phyloP scores from a whole-genome alignment of 2,888 invertebrate genomes.

The Cryptocephalus primarius region DNA sequence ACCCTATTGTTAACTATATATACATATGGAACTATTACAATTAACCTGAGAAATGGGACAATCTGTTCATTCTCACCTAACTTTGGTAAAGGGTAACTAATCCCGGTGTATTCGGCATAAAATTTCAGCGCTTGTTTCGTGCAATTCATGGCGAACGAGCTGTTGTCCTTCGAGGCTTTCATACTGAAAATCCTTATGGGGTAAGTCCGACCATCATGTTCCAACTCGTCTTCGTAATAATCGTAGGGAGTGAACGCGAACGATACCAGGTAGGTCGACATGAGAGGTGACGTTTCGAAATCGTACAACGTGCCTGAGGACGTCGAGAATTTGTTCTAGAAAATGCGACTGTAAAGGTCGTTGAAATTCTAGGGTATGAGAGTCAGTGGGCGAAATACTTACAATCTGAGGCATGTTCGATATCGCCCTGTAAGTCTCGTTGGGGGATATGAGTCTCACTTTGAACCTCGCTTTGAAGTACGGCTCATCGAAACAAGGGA shows the following conservation, averaged over 20 bases:
- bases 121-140: constrained; percentile 15
- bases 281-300: constrained; percentile 18
- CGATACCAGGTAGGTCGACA: constrained; percentile 22
- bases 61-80: constrained; percentile 14
- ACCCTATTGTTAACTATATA: too few species aligned
- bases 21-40: too few species aligned
- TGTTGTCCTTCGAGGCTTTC: constrained; percentile 15
- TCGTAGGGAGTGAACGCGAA: constrained; percentile 19
- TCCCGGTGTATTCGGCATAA: constrained; percentile 19
- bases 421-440: constrained; percentile 18
- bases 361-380: too few species aligned
- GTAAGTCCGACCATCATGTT: constrained; percentile 9
- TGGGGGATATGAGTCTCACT: constrained; percentile 18
- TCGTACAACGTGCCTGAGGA: constrained; percentile 15
- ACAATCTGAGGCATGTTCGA: constrained; percentile 24
- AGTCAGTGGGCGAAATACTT: constrained; percentile 7
- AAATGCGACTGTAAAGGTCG: too few species aligned
- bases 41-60: too few species aligned
- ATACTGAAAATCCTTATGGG: constrained; percentile 17
- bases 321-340: constrained; percentile 14
- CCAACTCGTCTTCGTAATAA: constrained; percentile 12
- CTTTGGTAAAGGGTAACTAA: constrained; percentile 21
- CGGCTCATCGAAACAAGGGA: constrained; percentile 26
- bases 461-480: constrained; percentile 22
- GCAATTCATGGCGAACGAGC: constrained; percentile 12